phyloP scores from a whole-genome alignment of 2,113 vertebrate species.

The Apus apus region DNA sequence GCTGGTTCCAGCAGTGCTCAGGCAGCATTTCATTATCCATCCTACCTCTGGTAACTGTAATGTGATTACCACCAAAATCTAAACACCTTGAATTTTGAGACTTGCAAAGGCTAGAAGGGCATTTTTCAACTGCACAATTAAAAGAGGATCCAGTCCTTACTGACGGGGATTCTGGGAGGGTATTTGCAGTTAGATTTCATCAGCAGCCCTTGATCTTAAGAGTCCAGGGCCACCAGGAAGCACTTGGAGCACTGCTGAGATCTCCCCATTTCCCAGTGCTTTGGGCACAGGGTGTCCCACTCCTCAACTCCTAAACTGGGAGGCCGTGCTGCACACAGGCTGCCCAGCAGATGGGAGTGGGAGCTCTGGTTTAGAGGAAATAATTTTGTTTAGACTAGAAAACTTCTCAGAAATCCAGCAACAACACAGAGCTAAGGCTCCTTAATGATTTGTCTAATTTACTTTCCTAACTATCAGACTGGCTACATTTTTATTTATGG shows the following conservation, averaged over 20 bases:
- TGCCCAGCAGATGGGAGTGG: background rate
- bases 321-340: background rate
- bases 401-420: background rate
- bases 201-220: background rate
- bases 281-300: background rate
- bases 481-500: background rate
- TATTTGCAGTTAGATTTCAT: background rate
- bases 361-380: background rate
- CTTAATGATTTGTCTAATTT: background rate
- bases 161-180: background rate
- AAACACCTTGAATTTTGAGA: background rate
- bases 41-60: background rate
- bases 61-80: background rate
- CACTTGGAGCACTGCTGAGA: background rate
- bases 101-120: accelerated
- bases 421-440: background rate
- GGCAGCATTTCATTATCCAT: background rate
- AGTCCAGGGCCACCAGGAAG: background rate
- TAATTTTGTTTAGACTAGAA: background rate
- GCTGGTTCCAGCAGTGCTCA: background rate
- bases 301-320: background rate
- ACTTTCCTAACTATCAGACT: background rate
- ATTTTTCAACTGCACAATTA: background rate
- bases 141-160: background rate
- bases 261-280: background rate